Evolutionary conservation across 2,797 vertebrate species (phyloP).

Genomic region (Columba guinea): DNA sequence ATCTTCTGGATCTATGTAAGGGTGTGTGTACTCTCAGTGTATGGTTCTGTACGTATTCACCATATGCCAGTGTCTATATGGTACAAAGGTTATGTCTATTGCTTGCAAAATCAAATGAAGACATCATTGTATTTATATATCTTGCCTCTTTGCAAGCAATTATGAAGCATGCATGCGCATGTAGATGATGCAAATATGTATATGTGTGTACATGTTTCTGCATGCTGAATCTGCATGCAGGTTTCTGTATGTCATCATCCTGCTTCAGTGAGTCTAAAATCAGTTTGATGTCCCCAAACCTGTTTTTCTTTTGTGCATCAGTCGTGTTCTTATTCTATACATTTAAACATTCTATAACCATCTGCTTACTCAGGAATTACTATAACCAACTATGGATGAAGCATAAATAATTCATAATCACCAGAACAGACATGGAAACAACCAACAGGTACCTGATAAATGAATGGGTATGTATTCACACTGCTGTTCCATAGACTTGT

Average conservation of each 20-base stretch:
- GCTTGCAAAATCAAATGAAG: not conserved
- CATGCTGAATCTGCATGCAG: not conserved
- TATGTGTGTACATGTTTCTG: not conserved
- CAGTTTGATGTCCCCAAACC: not conserved
- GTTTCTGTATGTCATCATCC: not conserved
- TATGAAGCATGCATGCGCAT: not conserved
- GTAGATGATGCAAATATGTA: not conserved
- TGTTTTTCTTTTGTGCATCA: not conserved
- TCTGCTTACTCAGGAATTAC: not conserved
- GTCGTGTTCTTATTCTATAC: not conserved
- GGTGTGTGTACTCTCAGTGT: not conserved
- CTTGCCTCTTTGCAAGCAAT: not conserved
- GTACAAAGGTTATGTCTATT: not conserved
- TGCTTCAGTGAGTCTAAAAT: not conserved
- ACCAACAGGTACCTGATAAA: not conserved
- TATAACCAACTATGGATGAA: not conserved
- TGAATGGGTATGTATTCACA: not conserved
- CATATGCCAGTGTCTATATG: not conserved
- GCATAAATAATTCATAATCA: not conserved
- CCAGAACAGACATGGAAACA: not conserved
- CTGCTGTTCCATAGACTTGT: not conserved
- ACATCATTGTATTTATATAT: not conserved
- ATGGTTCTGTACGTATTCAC: not conserved
- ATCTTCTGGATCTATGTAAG: not conserved
- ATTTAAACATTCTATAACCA: not conserved